Conservation (phyloP, 2,797 vertebrate species). For the Carcharodon carcharias region DNA sequence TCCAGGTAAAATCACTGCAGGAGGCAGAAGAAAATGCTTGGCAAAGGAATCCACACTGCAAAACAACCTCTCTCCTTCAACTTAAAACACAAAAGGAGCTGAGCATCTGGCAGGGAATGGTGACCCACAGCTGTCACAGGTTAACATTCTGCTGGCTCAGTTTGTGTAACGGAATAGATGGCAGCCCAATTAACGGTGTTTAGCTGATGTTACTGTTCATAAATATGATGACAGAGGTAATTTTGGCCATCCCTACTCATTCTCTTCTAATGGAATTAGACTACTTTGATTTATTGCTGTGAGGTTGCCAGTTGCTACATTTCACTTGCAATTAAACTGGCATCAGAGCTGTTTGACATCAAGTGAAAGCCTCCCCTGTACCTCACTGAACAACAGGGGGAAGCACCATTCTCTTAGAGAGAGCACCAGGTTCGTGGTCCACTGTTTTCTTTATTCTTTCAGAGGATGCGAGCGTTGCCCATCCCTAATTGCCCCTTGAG, state of each 20-base stretch:
- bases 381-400: background rate
- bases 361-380: background rate
- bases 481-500: no score
- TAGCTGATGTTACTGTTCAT: background rate
- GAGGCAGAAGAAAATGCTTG: background rate
- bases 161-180: background rate
- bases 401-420: background rate
- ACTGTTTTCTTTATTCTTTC: no score
- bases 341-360: background rate
- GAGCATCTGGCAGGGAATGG: background rate
- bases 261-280: background rate
- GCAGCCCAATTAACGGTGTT: background rate
- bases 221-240: background rate
- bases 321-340: background rate
- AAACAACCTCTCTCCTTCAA: background rate
- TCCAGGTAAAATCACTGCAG: no score
- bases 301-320: background rate
- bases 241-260: background rate
- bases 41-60: background rate
- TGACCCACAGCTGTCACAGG: background rate
- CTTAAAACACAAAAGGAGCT: background rate
- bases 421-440: background rate
- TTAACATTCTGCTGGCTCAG: background rate
- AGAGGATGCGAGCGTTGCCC: no score
- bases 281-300: background rate